These are phyloP conservation scores for Sciaenops ocellatus DNA, from an alignment of 2,797 vertebrate genomes.

Conservation along the genomic window DNA sequence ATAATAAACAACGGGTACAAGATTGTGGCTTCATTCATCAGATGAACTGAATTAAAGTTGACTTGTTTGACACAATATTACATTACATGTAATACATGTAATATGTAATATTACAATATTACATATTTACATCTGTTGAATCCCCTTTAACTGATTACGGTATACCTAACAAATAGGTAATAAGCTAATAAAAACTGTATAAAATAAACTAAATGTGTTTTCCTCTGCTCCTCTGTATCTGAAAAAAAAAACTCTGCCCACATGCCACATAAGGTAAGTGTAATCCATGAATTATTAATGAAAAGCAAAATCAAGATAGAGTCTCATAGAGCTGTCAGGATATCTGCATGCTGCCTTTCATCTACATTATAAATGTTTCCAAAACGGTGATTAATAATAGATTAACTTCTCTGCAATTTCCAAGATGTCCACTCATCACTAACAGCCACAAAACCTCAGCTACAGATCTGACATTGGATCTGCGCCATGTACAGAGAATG, in stretches of 20 bases:
- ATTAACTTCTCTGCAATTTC: conserved; percentile 77
- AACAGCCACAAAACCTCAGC: conserved; percentile 50
- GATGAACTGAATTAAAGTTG: not conserved
- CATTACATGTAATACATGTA: too few species aligned
- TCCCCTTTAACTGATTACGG: not conserved
- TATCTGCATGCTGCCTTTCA: conserved; percentile 39
- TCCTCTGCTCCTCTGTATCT: not conserved
- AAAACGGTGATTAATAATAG: conserved; percentile 83
- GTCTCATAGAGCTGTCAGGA: conserved; percentile 54
- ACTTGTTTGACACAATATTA: not conserved
- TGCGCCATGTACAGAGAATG: not conserved
- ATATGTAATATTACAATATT: too few species aligned
- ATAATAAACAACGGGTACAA: not conserved
- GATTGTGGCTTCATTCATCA: not conserved
- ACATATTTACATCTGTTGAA: not conserved
- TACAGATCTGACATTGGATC: conserved; percentile 25
- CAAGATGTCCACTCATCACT: conserved; percentile 66
- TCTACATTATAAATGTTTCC: conserved; percentile 60
- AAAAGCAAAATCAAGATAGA: conserved; percentile 40
- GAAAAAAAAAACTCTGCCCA: not conserved
- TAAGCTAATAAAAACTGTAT: not conserved
- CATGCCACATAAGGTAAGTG: conserved; percentile 2
- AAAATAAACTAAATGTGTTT: conserved; percentile 13
- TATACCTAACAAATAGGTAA: too few species aligned
- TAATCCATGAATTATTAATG: conserved; percentile 47